Conservation (phyloP, 1,140 invertebrate genomes). For the Agrilus planipennis region DNA sequence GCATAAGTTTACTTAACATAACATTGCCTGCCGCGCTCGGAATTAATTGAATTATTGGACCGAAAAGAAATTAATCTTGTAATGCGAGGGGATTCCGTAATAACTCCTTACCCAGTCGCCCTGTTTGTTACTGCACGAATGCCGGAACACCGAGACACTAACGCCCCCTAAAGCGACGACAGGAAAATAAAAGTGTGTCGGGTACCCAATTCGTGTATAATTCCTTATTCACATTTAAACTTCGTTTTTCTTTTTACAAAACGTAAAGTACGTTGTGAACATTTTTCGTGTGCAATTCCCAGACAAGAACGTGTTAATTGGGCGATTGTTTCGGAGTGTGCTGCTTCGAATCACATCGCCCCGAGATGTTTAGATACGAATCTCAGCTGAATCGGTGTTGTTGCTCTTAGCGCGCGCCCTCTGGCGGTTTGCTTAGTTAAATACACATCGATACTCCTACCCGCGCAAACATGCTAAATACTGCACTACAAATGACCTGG, state of each 20-base stretch:
- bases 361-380: slow-evolving; percentile 21
- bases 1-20: slow-evolving; percentile 28
- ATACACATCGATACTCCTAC: slow-evolving; percentile 13
- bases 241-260: too few relatives aligned
- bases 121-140: slow-evolving; percentile 2
- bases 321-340: slow-evolving; percentile 16
- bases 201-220: not conserved
- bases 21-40: slow-evolving; percentile 23
- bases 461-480: slow-evolving; percentile 21
- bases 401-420: slow-evolving; percentile 21
- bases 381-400: slow-evolving; percentile 21
- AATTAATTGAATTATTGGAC: slow-evolving; percentile 33
- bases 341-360: slow-evolving; percentile 22
- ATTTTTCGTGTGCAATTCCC: too few relatives aligned
- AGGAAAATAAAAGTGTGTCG: not conserved
- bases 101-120: slow-evolving; percentile 19
- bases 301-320: slow-evolving; percentile 6
- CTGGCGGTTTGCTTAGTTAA: slow-evolving; percentile 23
- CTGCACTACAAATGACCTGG: too few relatives aligned
- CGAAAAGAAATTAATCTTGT: slow-evolving; percentile 34
- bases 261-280: too few relatives aligned
- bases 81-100: slow-evolving; percentile 25
- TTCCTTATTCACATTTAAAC: too few relatives aligned
- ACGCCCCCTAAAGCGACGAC: not conserved
- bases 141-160: not conserved